Evolutionary conservation across 2,888 invertebrate species (phyloP).

Genomic region (Athalia rosae): DNA sequence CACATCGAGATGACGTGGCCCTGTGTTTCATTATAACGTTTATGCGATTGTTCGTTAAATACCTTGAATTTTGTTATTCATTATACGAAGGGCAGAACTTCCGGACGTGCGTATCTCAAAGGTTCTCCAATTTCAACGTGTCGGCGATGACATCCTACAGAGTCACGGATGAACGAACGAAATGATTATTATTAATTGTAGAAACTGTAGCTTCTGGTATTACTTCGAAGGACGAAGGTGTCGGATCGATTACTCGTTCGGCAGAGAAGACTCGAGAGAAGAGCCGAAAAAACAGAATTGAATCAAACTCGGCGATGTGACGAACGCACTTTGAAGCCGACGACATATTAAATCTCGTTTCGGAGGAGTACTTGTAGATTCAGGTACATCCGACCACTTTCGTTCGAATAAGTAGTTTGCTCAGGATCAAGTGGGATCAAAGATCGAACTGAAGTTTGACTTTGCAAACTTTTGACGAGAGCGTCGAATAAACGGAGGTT

Average conservation of each 20-base stretch:
- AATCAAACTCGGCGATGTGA: too few relatives aligned
- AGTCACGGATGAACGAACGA: constrained; percentile 1
- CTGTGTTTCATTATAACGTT: constrained; percentile 32
- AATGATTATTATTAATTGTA: constrained; percentile 9
- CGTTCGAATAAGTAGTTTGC: too few relatives aligned
- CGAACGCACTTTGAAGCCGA: too few relatives aligned
- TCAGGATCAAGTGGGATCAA: too few relatives aligned
- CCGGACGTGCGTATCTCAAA: constrained; percentile 6
- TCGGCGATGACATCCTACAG: not conserved
- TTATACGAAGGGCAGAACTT: constrained; percentile 29
- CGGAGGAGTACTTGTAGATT: too few relatives aligned
- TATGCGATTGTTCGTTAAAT: not conserved
- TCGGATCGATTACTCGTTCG: too few relatives aligned
- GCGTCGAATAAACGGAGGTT: not conserved
- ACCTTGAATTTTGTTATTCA: constrained; percentile 6
- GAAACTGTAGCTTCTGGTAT: not conserved
- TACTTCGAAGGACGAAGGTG: too few relatives aligned
- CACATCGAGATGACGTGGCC: not conserved
- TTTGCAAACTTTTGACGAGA: too few relatives aligned
- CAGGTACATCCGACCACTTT: too few relatives aligned
- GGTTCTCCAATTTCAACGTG: constrained; percentile 9
- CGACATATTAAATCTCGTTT: too few relatives aligned
- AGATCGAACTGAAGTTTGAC: too few relatives aligned
- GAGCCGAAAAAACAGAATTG: too few relatives aligned
- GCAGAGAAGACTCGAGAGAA: not conserved